These are phyloP conservation scores for Hydrozoanthus gracilis DNA, from an alignment of 92 coral and sea anemone genomes.

Conservation along the genomic window DNA sequence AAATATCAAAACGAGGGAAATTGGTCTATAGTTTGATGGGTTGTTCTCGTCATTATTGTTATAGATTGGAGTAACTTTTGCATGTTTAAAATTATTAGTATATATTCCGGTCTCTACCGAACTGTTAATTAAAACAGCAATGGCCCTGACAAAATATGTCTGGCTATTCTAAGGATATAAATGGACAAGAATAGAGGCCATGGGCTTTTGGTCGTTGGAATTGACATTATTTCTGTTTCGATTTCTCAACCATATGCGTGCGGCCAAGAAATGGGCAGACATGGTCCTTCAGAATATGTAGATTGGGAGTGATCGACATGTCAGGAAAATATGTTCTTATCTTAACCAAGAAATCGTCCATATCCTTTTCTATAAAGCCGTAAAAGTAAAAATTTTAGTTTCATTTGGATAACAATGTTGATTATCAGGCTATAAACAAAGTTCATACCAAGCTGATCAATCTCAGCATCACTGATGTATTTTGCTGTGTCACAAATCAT, in stretches of 20 bases:
- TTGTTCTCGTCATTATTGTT: too few species aligned
- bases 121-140: too few species aligned
- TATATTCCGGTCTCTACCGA: too few species aligned
- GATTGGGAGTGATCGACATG: constrained; percentile 44
- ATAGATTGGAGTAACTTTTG: too few species aligned
- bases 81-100: not conserved
- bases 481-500: constrained; percentile 10
- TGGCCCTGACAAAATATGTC: too few species aligned
- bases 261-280: constrained; percentile 37
- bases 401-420: not conserved
- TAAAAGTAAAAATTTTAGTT: not conserved
- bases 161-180: too few species aligned
- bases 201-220: constrained; percentile 12
- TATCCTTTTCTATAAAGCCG: constrained; percentile 41
- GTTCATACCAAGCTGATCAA: constrained; percentile 24
- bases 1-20: too few species aligned
- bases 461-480: constrained; percentile 17
- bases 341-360: not conserved
- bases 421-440: not conserved
- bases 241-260: constrained; percentile 44
- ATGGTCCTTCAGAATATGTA: constrained; percentile 48
- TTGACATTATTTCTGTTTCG: constrained; percentile 16
- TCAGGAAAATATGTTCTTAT: constrained; percentile 27
- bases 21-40: too few species aligned
- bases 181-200: too few species aligned